These are phyloP conservation scores for Parauchenoglanis punctatus DNA, from an alignment of 2,797 vertebrate species.

Conservation along the genomic window DNA sequence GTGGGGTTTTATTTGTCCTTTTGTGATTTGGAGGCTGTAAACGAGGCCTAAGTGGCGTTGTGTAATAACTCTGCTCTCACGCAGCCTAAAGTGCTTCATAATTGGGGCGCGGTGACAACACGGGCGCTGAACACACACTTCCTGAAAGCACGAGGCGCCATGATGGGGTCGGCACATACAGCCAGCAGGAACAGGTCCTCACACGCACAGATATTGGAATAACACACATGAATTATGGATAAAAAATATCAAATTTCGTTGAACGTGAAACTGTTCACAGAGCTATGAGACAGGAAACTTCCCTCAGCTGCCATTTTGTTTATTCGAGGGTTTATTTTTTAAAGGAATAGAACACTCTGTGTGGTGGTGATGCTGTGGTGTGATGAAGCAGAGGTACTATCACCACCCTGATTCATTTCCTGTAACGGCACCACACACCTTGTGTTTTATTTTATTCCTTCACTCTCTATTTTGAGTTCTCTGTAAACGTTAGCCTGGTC, in stretches of 20 bases:
- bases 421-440: neutral
- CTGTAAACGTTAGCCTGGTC: neutral
- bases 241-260: neutral
- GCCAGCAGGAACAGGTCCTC: constrained; percentile 20
- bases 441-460: neutral
- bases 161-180: constrained; percentile 35
- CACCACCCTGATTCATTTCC: neutral
- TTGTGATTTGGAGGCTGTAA: constrained; percentile 61
- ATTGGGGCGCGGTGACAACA: constrained; percentile 68
- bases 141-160: constrained; percentile 37
- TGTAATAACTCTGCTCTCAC: constrained; percentile 65
- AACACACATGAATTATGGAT: neutral
- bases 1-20: constrained; percentile 49
- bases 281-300: neutral
- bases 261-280: neutral
- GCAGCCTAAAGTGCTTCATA: constrained; percentile 70
- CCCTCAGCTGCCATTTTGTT: neutral
- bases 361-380: neutral
- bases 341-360: neutral
- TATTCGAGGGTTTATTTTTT: neutral
- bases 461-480: too few species aligned
- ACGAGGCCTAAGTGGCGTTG: constrained; percentile 71
- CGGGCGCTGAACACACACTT: constrained; percentile 37
- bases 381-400: neutral
- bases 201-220: neutral